Base-by-base conservation (phyloP, 37 sponge, comb jelly and placozoan species). In the Beroe forskalii region DNA sequence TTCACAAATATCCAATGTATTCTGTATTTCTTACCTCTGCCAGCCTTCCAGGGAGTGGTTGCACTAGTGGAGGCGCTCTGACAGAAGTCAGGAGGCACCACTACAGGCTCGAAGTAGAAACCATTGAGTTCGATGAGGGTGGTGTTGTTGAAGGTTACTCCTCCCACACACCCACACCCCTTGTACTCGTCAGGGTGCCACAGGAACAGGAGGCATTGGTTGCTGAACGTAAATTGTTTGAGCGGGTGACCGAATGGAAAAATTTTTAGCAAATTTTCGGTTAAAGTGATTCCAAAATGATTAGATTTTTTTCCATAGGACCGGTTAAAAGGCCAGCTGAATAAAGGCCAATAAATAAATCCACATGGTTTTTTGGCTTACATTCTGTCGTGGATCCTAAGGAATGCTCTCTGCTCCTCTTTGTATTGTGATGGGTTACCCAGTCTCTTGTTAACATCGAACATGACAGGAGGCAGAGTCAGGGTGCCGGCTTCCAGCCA, bases 81-180 rank as follows among this genome's bases (percentile, higher is more conserved):
- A 80, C 86, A 80, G 55, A 80, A 80, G 55, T 80, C 55, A n/a
- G 86, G 55, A 24, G 86, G 86, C n/a, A 80, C 86, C 0, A 41
- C 55, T 9, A 80, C 31, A 3, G 86, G 86, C 30, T 80, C 86
- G 22, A 80, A 80, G 55, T 80, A 80, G 48, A 80, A 80, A 0
- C 86, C 86, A 37, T 80, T 80, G 40, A 80, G 24, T 43, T 80
- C 86, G 17, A 80, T 23, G 6, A 44, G 86, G 23, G 86, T 44
- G 12, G 86, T 80, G 55, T 80, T 80, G 86, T 80, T 80, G 86
- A 44, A 80, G 27, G 86, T 43, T 20, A 80, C 86, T 4, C 86
- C 86, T 6, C 86, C 86, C 30, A 80, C 86, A 80, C 86, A 80
- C 0, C 86, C 86, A 80, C 86, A 80, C 0, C 86, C 86, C n/a